Evolutionary conservation across 2,888 invertebrate genomes (phyloP).

Genomic region (Operophtera brumata): DNA sequence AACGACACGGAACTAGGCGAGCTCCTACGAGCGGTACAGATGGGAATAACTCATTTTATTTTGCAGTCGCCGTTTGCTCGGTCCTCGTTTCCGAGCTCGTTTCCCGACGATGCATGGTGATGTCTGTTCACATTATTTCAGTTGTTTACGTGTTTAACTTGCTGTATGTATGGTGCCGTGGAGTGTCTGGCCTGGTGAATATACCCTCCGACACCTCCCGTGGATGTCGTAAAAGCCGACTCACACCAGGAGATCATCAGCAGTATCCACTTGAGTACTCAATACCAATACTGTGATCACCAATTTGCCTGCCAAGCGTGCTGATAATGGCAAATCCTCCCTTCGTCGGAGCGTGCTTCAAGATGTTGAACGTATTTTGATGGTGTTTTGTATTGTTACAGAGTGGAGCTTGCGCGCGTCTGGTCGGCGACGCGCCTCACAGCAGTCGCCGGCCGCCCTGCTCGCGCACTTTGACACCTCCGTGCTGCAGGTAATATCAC

Average conservation of each 20-base stretch:
- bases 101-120: constrained; percentile 14
- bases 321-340: no score
- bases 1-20: not conserved
- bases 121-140: not conserved
- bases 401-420: constrained; percentile 66
- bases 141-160: not conserved
- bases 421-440: constrained; percentile 64
- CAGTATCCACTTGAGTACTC: no score
- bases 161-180: constrained; percentile 16
- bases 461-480: constrained; percentile 87
- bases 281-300: no score
- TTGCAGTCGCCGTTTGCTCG: constrained; percentile 4
- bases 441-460: constrained; percentile 77
- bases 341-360: no score
- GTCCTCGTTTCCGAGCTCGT: constrained; percentile 23
- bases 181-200: no score
- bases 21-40: not conserved
- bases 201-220: no score
- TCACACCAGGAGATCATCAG: no score
- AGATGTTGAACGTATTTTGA: no score
- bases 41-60: no score
- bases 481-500: constrained; percentile 81
- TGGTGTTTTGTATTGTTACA: constrained; percentile 48
- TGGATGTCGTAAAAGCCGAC: no score
- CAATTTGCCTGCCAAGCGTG: no score